Evolutionary conservation across 2,797 vertebrate species (phyloP).

Genomic region (Pteropus rufus): DNA sequence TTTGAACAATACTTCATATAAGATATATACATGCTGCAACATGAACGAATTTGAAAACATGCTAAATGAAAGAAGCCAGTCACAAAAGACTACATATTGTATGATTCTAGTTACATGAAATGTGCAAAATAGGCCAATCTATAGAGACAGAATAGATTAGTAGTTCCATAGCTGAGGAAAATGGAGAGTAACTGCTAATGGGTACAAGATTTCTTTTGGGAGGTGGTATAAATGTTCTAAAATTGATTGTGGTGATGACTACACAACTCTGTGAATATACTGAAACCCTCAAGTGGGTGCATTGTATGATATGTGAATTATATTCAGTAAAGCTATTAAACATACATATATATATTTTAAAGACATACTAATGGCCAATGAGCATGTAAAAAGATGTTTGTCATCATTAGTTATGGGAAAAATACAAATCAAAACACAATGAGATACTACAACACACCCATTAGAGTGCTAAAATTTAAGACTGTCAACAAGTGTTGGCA

Average conservation of each 20-base stretch:
- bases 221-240: not conserved
- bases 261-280: not conserved
- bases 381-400: not conserved
- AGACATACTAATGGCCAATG: not conserved
- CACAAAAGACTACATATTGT: not conserved
- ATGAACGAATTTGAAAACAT: conserved; percentile 11
- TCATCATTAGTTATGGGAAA: not conserved
- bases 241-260: not conserved
- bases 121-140: not conserved
- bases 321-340: not conserved
- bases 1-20: conserved; percentile 13
- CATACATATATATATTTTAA: too few species aligned
- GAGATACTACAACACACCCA: not conserved
- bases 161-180: not conserved
- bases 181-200: not conserved
- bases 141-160: not conserved
- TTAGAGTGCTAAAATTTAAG: not conserved
- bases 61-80: not conserved
- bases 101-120: not conserved
- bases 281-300: not conserved
- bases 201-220: not conserved
- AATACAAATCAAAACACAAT: conserved; percentile 12
- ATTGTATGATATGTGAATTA: not conserved
- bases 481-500: not conserved
- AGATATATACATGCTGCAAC: not conserved